phyloP scores from a whole-genome alignment of 2,797 vertebrate genomes.

The Aplochiton taeniatus region DNA sequence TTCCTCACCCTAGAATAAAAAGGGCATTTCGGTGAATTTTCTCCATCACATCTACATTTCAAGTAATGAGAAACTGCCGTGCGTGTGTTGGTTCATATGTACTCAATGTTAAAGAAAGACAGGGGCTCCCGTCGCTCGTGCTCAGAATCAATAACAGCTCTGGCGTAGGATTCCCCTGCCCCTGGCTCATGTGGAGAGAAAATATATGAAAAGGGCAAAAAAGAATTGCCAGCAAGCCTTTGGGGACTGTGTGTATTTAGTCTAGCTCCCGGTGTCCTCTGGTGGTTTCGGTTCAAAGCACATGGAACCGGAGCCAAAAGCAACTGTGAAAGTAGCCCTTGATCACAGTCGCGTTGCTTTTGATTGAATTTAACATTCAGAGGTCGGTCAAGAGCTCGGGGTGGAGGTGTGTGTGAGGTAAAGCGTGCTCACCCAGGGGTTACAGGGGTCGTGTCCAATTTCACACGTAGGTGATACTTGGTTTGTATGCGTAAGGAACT shows the following conservation, averaged over 20 bases:
- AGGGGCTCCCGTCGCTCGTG: constrained; percentile 41
- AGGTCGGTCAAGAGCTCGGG: constrained; percentile 16
- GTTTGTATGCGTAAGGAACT: background rate
- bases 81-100: constrained; percentile 50
- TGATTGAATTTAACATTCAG: constrained; percentile 51
- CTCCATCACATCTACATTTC: constrained; percentile 51
- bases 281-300: constrained; percentile 44
- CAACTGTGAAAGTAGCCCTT: constrained; percentile 50
- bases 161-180: constrained; percentile 33
- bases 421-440: constrained; percentile 14
- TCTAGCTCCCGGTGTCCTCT: constrained; percentile 40
- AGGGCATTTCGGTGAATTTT: constrained; percentile 24
- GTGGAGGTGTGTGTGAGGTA: constrained; percentile 39
- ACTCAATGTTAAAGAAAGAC: constrained; percentile 42
- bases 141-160: constrained; percentile 55
- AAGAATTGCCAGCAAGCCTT: constrained; percentile 31
- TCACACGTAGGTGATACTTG: constrained; percentile 6
- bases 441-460: constrained; percentile 28
- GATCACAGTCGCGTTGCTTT: constrained; percentile 44
- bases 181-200: constrained; percentile 43
- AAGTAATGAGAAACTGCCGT: constrained; percentile 58
- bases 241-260: constrained; percentile 44
- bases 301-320: constrained; percentile 44
- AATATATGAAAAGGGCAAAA: constrained; percentile 45
- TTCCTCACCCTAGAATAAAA: constrained; percentile 11